Base-by-base conservation (phyloP, 1,140 invertebrate species). In the Bombus turneri region DNA sequence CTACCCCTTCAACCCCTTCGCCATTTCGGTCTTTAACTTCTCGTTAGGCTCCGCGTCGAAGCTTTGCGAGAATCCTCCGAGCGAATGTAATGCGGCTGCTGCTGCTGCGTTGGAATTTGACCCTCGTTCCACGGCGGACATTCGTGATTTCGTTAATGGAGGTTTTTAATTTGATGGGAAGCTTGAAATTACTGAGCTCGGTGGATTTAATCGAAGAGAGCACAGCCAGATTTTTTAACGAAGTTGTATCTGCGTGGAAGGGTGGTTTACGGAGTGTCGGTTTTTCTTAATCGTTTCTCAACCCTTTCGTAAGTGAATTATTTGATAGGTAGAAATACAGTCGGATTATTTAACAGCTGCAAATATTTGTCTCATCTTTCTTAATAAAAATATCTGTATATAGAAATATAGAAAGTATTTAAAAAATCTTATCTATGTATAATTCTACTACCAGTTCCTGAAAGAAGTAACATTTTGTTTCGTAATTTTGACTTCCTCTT, bases 21-120 rank as follows among this genome's bases (percentile, higher is more conserved):
- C 47, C 53, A 13, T 4, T 39, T 41, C 37, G 69, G 59, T 87
- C 80, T 89, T 88, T 74, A 86, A 88, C 83, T 62, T 69, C 74
- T 88, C 68, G 83, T 87, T 88, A 87, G 39, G 31, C 71, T 28
- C 8, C 39, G 41, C 39, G 39, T 62, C 69, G 68, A 59, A 73
- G 37, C 28, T 77, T 62, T 64, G 25, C 59, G n/a, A 10, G 43
- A 43, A n/a, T 39, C 62, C 6, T 3, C 25, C 25, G 31, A 80
- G 12, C 64, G 78, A n/a, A n/a, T 5, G 39, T 39, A 43, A 66
- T 41, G n/a, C 39, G 15, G 25, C 28, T 3, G 59, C 59, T n/a
- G 59, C 28, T 62, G 28, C 28, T 13, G 4, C 13, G 25, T 18
- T 39, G 47, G 25, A 37, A 39, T 68, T 68, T 28, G 31, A 79